Evolutionary conservation across 2,888 invertebrate species (phyloP), one percentile per base, ranked within the genome.

Genomic region (Frankliniella fusca): DNA sequence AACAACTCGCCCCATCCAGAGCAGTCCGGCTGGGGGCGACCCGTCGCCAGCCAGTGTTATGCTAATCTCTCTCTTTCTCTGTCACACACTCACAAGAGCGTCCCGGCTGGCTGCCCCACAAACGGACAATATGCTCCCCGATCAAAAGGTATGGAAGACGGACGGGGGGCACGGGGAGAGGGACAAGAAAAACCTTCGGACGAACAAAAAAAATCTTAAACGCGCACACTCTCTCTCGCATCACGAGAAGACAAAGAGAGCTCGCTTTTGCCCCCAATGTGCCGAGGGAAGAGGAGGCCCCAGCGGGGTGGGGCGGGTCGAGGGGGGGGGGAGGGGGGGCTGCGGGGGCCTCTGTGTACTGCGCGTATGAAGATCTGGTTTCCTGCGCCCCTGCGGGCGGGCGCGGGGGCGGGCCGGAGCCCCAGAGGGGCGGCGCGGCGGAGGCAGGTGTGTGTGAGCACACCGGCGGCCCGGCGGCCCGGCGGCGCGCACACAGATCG

Each of bases 41-140:
- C 54, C 54, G 12, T 54, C 54, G 54, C 54, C 54, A 12, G 11
- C 70, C 70, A n/a, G 23, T 70, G 70, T 70, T 70, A 70, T 70
- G 70, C 70, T 70, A 70, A 70, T 70, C 20, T 27, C 54, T 18
- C 54, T 3, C 54, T 18, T n/a, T n/a, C n/a, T n/a, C n/a, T n/a
- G n/a, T n/a, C 54, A 54, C 54, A 54, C 54, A 54, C 54, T 18
- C 70, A 70, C 70, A 54, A n/a, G 23, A n/a, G 23, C 70, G 23
- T n/a, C 54, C 65, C n/a, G 65, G 9, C 23, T 7, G 8, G 23
- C 70, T 70, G 70, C 70, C 23, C 54, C 54, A 54, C 54, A 54
- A 54, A 54, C 54, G 54, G 70, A 70, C 70, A 70, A 70, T 70
- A 54, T 54, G 54, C 54, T n/a, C n/a, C 54, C 54, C 54, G 54